phyloP scores from a whole-genome alignment of 2,113 vertebrate genomes.

The Melanocharis versteri region DNA sequence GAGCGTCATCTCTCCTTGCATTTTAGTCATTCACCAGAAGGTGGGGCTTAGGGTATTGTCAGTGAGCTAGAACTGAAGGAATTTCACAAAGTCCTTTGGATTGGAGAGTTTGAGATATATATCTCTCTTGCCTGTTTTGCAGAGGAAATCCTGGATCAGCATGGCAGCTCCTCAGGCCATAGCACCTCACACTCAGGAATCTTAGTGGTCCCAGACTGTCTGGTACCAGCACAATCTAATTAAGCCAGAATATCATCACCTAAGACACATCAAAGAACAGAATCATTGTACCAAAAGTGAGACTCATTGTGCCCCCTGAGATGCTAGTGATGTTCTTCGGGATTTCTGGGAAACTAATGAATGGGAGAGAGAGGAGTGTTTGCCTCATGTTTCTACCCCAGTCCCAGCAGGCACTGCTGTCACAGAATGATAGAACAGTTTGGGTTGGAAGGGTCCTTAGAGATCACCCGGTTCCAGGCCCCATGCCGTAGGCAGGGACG shows the following conservation, averaged over 20 bases:
- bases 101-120: background rate
- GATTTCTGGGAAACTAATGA: background rate
- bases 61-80: background rate
- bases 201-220: background rate
- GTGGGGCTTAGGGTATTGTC: conserved; percentile 17
- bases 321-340: background rate
- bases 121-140: background rate
- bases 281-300: background rate
- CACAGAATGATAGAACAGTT: background rate
- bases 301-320: background rate
- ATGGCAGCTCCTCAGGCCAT: background rate
- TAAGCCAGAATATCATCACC: background rate
- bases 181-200: background rate
- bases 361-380: background rate
- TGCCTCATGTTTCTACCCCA: background rate
- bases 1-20: background rate
- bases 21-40: background rate
- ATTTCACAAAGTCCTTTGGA: background rate
- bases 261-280: background rate
- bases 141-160: background rate
- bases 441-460: background rate
- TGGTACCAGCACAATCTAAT: background rate
- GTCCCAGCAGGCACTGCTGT: fast-evolving
- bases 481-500: background rate
- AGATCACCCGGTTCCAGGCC: background rate